Evolutionary conservation across 1,140 invertebrate species (phyloP), one percentile per base, ranked within the genome.

Genomic region (Drosophila subpulchrella): DNA sequence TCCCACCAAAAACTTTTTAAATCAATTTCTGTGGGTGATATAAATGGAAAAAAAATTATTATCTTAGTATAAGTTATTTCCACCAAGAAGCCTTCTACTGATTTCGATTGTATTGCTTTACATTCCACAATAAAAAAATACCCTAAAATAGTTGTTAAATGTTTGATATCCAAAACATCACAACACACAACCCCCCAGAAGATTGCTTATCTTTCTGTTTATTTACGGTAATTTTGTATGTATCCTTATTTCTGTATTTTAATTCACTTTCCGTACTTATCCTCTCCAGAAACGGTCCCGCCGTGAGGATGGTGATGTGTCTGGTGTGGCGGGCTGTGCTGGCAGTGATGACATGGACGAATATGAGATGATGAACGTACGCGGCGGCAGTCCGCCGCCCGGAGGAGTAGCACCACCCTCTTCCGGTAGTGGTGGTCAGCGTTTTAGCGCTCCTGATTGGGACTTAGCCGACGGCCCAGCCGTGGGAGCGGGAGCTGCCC

Each of bases 291-390:
- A 88, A 72, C 85, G 80, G 11, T 48, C 61, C 4, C 80, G 80
- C 11, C 80, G 71, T 15, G 73, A 76, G 6, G 73, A 76, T 4
- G 72, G 75, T 20, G 68, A 84, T 0, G 42, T 50, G 0, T 50
- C 48, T 44, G 66, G 68, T 1, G 51, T 60, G 1, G 30, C 12
- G n/a, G 75, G 32, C 27, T 59, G 61, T 27, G 57, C 8, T 6
- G 68, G 44, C 44, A 82, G 84, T 24, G 73, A 80, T 20, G 91
- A 92, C 8, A 67, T 86, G 71, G 91, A 92, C n/a, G 94, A 97
- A 81, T 95, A 95, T 77, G 96, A 97, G 88, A 95, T 96, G 95
- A 93, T 97, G 81, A 96, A 96, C 91, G 94, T 97, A 6, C 93
- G 96, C 42, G 96, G 96, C 51, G 96, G 95, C 36, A 95, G 94